Conservation (phyloP, 53 echinoderm and acorn worm species). For the Apostichopus leukothele region DNA sequence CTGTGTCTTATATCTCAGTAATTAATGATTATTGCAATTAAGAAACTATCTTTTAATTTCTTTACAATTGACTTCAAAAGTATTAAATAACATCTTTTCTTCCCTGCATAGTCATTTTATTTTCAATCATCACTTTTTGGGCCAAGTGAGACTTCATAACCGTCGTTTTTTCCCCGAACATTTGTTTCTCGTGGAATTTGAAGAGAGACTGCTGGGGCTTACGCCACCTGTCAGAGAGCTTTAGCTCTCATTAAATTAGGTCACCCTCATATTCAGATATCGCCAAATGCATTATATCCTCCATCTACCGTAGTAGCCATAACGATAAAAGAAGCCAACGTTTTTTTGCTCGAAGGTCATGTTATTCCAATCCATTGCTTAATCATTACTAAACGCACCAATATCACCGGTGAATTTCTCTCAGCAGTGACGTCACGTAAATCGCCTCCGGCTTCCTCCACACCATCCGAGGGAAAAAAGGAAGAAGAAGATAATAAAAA, state of each 20-base stretch:
- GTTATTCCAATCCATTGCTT: conserved; percentile 21
- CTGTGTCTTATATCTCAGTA: no score
- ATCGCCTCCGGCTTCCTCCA: conserved; percentile 11
- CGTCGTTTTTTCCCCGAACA: no score
- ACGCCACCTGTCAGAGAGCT: not conserved
- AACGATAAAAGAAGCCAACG: not conserved
- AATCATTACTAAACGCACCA: conserved; percentile 16
- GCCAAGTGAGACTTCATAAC: no score
- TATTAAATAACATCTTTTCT: no score
- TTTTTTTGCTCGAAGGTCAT: conserved; percentile 9
- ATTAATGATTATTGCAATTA: no score
- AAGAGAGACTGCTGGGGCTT: no score
- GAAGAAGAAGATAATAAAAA: not conserved
- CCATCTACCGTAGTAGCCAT: not conserved
- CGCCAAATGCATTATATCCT: not conserved
- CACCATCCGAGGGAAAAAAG: not conserved
- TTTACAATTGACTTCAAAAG: no score
- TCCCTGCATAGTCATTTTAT: no score
- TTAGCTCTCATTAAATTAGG: conserved; percentile 18
- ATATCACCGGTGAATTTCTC: not conserved
- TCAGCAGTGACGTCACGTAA: conserved; percentile 6
- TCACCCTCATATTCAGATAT: not conserved
- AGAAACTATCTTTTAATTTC: no score
- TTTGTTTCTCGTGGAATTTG: no score
- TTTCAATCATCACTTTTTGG: no score